phyloP scores from a whole-genome alignment of 2,888 invertebrate species.

The Ypsolopha scabrella region DNA sequence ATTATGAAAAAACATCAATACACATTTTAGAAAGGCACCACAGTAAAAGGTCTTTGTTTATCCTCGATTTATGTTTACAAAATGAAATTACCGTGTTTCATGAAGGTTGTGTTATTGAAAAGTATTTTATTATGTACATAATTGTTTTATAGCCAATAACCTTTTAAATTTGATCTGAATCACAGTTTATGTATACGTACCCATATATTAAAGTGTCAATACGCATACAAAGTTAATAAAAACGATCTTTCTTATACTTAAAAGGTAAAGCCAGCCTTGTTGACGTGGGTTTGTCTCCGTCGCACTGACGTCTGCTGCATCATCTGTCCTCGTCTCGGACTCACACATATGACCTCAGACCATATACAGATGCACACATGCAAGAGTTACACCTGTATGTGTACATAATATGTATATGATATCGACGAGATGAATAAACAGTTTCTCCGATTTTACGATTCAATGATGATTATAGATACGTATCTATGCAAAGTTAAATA shows the following conservation, averaged over 20 bases:
- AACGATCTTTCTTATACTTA: slow-evolving; percentile 63
- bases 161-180: slow-evolving; percentile 19
- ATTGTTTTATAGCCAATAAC: slow-evolving; percentile 2
- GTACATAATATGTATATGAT: slow-evolving; percentile 23
- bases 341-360: slow-evolving; percentile 20
- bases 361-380: slow-evolving; percentile 22
- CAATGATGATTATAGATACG: slow-evolving; percentile 52
- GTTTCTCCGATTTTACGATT: slow-evolving; percentile 66
- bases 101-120: not conserved
- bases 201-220: slow-evolving; percentile 57
- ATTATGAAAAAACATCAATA: too few relatives aligned
- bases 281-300: slow-evolving; percentile 45
- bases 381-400: slow-evolving; percentile 11
- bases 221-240: slow-evolving; percentile 63
- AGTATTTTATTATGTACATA: slow-evolving; percentile 1
- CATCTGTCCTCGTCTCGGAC: slow-evolving; percentile 46
- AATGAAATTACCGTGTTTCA: not conserved
- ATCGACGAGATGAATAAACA: slow-evolving; percentile 65
- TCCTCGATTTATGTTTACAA: too few relatives aligned
- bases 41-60: too few relatives aligned
- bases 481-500: slow-evolving; percentile 60
- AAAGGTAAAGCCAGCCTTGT: slow-evolving; percentile 64
- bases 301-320: slow-evolving; percentile 29
- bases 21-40: too few relatives aligned
- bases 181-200: slow-evolving; percentile 42